Evolutionary conservation across 2,888 invertebrate species (phyloP), one percentile per base, ranked within the genome.

Genomic region (Eristalis arbustorum): DNA sequence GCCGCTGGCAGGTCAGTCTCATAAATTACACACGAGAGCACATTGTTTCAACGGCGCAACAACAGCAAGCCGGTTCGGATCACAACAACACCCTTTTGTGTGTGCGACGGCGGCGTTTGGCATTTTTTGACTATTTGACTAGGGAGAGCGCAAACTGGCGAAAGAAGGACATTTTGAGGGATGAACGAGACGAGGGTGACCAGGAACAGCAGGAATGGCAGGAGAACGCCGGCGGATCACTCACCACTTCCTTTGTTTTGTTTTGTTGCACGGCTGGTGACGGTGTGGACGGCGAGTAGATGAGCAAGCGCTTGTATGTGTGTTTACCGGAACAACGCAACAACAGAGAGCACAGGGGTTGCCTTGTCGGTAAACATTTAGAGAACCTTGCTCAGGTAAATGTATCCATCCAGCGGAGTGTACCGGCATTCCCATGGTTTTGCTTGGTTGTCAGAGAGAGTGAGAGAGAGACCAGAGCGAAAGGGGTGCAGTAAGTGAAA

Each of bases 361-460:
- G 28, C 62, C 49, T 61, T 71, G 62, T 67, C 69, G 28, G 67
- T 23, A 79, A 79, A 66, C 63, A 77, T 76, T 69, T 37, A 31
- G 57, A 59, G 66, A 62, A 56, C 73, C 22, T 13, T 56, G 49
- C 25, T 23, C 79, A 68, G 63, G 68, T 80, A 73, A 64, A 49
- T 6, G 49, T 49, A n/a, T 49, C 49, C 8, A 49, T 18, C 8
- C 49, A 57, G 68, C 34, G 11, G 66, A 80, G 68, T 18, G 31
- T 56, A n/a, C 22, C 62, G 67, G 68, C 67, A 80, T 80, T 80
- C 79, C 73, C 79, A 80, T 73, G 73, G 62, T 63, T 62, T 56
- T 34, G 49, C 66, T 72, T 72, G 49, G 25, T 28, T 25, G 31
- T 31, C 31, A 31, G 31, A 40, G 69, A 49, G 28, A 13, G 37